A percentile compares a stretch with the other conserved stretches of the same genome.
Evolutionary conservation across 2,888 invertebrate species (phyloP).

Genomic region (Pseudococcus viburni): DNA sequence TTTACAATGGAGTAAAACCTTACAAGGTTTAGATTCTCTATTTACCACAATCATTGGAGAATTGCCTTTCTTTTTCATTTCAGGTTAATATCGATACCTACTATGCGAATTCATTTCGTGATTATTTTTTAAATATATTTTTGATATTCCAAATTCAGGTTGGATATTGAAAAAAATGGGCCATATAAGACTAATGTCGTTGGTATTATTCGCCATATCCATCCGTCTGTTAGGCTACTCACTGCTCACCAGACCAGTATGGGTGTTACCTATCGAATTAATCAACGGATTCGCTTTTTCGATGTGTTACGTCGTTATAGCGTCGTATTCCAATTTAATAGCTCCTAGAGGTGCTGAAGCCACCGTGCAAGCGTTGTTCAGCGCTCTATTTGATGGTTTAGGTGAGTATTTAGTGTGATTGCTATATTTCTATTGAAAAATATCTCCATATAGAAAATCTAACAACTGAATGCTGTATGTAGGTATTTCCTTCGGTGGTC

Average conservation of each 20-base stretch:
- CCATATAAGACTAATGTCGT: constrained; percentile 85
- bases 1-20: constrained; percentile 78
- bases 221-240: constrained; percentile 88
- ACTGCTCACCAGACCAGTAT: constrained; percentile 84
- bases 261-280: constrained; percentile 86
- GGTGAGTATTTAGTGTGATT: constrained; percentile 71
- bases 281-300: constrained; percentile 91
- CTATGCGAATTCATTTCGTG: background rate
- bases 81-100: constrained; percentile 73
- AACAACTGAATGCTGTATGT: background rate
- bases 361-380: constrained; percentile 89
- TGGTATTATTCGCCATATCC: constrained; percentile 86
- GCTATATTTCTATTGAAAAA: background rate
- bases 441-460: background rate
- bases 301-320: constrained; percentile 89
- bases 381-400: constrained; percentile 89
- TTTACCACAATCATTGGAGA: constrained; percentile 89
- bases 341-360: constrained; percentile 89
- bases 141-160: constrained; percentile 73
- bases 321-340: constrained; percentile 87
- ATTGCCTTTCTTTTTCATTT: constrained; percentile 88
- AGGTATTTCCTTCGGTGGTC: constrained; percentile 84
- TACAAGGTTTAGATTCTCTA: constrained; percentile 82
- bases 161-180: constrained; percentile 84
- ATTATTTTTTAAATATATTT: background rate